These are phyloP conservation scores for Theonella swinhoei DNA, from an alignment of 37 sponge, comb jelly and placozoan species.

Conservation along the genomic window DNA sequence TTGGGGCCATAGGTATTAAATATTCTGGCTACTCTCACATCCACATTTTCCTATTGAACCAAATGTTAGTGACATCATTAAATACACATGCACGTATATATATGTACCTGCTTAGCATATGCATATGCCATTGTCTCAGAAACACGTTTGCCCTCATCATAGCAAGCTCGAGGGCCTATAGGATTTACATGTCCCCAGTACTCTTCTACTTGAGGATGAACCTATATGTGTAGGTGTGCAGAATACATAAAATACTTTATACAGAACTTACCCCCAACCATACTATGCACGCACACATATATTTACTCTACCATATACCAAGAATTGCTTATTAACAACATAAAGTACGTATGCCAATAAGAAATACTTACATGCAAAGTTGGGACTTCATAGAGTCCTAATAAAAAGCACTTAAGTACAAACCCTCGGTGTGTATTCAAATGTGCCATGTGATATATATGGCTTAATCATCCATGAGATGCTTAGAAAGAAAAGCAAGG, in stretches of 20 bases:
- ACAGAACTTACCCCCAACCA: too few species aligned
- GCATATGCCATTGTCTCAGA: slow-evolving; percentile 95
- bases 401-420: too few species aligned
- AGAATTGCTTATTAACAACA: too few species aligned
- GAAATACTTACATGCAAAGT: too few species aligned
- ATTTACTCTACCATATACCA: too few species aligned
- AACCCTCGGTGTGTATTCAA: too few species aligned
- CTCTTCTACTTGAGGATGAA: slow-evolving; percentile 87
- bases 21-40: slow-evolving; percentile 92
- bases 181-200: slow-evolving; percentile 97
- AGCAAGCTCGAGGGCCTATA: slow-evolving; percentile 96
- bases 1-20: slow-evolving; percentile 97
- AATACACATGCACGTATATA: not conserved
- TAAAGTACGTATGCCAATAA: too few species aligned
- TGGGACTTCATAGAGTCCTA: too few species aligned
- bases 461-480: too few species aligned
- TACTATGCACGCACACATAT: not conserved
- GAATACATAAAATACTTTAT: too few species aligned
- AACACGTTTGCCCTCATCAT: slow-evolving; percentile 95
- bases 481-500: too few species aligned
- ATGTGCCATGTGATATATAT: too few species aligned
- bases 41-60: slow-evolving; percentile 76
- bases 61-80: not conserved
- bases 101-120: slow-evolving; percentile 73
- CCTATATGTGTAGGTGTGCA: slow-evolving; percentile 28